Evolutionary conservation across 1,140 invertebrate genomes (phyloP).

Genomic region (Drosophila fuyamai): DNA sequence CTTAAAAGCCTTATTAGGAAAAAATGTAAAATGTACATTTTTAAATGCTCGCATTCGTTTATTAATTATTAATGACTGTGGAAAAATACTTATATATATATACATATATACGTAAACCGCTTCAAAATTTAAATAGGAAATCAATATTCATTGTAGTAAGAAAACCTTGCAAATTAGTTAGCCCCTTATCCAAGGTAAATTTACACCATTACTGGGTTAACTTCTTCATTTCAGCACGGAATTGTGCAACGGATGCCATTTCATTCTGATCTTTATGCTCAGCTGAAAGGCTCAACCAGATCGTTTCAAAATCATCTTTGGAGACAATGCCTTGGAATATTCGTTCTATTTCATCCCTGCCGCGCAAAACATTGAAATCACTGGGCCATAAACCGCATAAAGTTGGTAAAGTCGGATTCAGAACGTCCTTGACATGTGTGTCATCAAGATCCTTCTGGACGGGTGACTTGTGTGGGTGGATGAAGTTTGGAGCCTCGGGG

Average conservation of each 20-base stretch:
- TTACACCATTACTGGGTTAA: too few species aligned
- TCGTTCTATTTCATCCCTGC: conserved; percentile 47
- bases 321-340: conserved; percentile 56
- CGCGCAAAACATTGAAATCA: conserved; percentile 50
- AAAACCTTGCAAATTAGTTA: neutral
- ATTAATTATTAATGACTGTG: neutral
- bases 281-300: conserved; percentile 50
- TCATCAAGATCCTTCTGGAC: conserved; percentile 30
- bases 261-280: conserved; percentile 21
- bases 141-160: neutral
- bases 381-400: conserved; percentile 47
- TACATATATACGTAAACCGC: neutral
- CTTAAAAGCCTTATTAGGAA: too few species aligned
- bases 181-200: neutral
- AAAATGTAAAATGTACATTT: too few species aligned
- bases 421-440: conserved; percentile 48
- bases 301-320: conserved; percentile 29
- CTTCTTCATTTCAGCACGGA: conserved; percentile 41
- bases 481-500: neutral
- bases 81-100: neutral
- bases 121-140: too few species aligned
- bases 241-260: conserved; percentile 42
- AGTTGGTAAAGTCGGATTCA: conserved; percentile 42
- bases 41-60: too few species aligned
- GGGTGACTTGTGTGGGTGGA: neutral